Percentiles rank a stretch among this genome's conserved stretches.
phyloP scores from a whole-genome alignment of 2,888 invertebrate species.

The Tinea trinotella region DNA sequence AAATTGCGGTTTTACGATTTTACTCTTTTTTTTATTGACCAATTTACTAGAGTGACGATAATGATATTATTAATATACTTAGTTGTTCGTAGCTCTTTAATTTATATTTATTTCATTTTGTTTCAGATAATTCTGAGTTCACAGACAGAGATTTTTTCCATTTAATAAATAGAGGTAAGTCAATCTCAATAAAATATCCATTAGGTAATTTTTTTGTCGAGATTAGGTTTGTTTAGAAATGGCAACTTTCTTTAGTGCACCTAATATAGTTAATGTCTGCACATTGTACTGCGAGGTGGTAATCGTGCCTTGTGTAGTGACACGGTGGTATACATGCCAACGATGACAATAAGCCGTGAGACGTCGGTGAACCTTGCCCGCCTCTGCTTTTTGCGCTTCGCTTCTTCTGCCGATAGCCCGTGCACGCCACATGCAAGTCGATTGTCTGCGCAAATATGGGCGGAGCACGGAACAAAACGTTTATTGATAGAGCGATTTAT shows the following conservation, averaged over 20 bases:
- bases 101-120: slow-evolving; percentile 4
- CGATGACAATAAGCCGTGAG: slow-evolving; percentile 35
- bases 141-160: neutral
- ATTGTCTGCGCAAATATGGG: slow-evolving; percentile 23
- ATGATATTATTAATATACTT: neutral
- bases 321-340: slow-evolving; percentile 32
- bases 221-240: neutral
- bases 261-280: slow-evolving; percentile 8
- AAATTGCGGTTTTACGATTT: slow-evolving; percentile 23
- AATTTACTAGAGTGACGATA: neutral
- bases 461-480: slow-evolving; percentile 24
- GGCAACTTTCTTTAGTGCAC: neutral
- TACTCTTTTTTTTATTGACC: slow-evolving; percentile 19
- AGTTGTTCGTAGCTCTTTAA: neutral
- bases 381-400: slow-evolving; percentile 38
- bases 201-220: neutral
- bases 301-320: slow-evolving; percentile 22
- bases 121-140: slow-evolving; percentile 13
- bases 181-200: neutral
- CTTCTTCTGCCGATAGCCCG: slow-evolving; percentile 13
- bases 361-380: slow-evolving; percentile 46
- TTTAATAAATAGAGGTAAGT: slow-evolving; percentile 1
- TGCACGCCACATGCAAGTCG: slow-evolving; percentile 3
- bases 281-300: slow-evolving; percentile 2
- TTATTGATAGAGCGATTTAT: slow-evolving; percentile 45